Percentiles rank a stretch among this genome's conserved stretches.
These are phyloP conservation scores for Menura novaehollandiae DNA, from an alignment of 2,113 vertebrate species.

Conservation along the genomic window DNA sequence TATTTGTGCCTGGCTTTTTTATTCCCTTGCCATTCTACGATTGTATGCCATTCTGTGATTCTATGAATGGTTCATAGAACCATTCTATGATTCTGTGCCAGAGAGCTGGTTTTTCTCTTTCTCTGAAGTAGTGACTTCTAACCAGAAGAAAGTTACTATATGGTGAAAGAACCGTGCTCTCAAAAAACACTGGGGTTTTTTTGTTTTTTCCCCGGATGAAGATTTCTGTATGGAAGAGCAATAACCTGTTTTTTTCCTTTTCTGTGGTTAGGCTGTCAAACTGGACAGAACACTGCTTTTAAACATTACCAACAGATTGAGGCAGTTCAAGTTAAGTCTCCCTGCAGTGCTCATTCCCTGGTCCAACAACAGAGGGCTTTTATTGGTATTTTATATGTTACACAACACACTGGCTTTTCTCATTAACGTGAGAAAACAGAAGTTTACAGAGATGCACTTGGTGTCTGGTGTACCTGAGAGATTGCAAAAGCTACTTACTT, in stretches of 20 bases:
- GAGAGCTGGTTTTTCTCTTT: not conserved
- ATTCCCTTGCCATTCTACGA: not conserved
- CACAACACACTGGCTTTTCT: not conserved
- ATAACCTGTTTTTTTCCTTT: not conserved
- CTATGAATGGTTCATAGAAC: not conserved
- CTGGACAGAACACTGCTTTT: not conserved
- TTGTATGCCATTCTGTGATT: not conserved
- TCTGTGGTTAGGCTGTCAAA: not conserved
- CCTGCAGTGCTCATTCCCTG: not conserved
- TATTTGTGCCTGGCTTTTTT: not conserved
- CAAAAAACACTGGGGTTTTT: accelerated
- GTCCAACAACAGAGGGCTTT: not conserved
- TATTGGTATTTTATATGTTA: not conserved
- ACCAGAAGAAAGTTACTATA: not conserved
- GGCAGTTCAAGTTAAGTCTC: not conserved
- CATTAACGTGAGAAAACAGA: not conserved
- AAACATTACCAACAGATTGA: not conserved
- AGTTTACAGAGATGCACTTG: not conserved
- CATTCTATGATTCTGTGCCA: not conserved
- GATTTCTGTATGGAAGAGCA: not conserved
- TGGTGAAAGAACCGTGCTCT: not conserved
- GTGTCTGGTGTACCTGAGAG: not conserved
- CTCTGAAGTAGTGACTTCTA: not conserved
- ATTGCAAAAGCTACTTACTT: not conserved
- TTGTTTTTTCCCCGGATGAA: not conserved